Conservation (phyloP, 2,797 vertebrate genomes). For the Cossypha polioptera region DNA sequence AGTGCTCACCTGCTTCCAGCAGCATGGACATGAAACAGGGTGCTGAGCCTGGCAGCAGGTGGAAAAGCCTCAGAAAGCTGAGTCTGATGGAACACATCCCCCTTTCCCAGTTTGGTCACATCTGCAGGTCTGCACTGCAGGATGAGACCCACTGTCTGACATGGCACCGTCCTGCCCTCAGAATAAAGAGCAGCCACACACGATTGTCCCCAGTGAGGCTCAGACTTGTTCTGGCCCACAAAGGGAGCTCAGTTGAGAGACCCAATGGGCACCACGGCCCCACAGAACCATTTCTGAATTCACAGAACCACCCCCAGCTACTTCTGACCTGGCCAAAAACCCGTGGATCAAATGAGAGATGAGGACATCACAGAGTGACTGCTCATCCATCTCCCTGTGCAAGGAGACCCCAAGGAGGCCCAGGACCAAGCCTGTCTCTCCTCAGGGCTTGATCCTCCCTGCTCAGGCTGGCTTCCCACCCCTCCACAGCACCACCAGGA, state of each 20-base stretch:
- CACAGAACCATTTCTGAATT: background rate
- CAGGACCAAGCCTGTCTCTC: background rate
- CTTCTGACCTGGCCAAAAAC: background rate
- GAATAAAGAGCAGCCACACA: background rate
- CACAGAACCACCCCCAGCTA: background rate
- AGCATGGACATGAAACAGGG: background rate
- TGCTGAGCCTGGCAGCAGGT: background rate
- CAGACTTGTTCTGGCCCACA: background rate
- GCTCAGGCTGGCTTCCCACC: background rate
- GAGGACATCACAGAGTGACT: rapidly evolving
- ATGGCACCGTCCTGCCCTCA: rapidly evolving
- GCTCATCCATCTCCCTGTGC: background rate
- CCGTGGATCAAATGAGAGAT: background rate
- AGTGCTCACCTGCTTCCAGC: background rate
- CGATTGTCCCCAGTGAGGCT: background rate
- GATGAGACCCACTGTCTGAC: background rate
- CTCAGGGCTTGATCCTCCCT: background rate
- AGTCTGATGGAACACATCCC: background rate
- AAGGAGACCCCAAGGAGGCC: background rate
- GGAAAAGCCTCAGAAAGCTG: background rate
- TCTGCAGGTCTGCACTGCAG: background rate
- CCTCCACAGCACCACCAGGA: background rate
- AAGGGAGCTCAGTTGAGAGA: background rate
- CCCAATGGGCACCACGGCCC: rapidly evolving
- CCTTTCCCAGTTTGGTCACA: background rate